A percentile compares a stretch with the other conserved stretches of the same genome.
These are phyloP conservation scores for Morbakka virulenta DNA, from an alignment of 30 jellyfish, hydroid and myxozoan species.

Conservation along the genomic window DNA sequence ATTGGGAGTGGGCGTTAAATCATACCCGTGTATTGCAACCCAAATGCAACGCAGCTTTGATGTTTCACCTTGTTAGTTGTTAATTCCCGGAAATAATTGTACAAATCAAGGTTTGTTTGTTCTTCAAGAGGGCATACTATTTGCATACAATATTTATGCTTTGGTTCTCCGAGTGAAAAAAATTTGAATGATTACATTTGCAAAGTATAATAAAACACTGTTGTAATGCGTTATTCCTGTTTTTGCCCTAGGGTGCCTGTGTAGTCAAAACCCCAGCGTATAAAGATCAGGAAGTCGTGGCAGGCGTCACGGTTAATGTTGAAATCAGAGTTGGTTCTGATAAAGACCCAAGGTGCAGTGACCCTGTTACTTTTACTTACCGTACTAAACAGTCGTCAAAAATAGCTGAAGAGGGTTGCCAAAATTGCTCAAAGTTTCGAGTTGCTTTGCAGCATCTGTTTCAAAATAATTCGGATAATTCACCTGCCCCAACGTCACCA, in stretches of 20 bases:
- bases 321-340: slow-evolving; percentile 97
- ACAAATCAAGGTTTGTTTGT: too few species aligned
- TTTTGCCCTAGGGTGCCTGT: slow-evolving; percentile 69
- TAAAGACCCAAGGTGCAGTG: slow-evolving; percentile 92
- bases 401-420: slow-evolving; percentile 38
- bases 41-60: too few species aligned
- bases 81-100: too few species aligned
- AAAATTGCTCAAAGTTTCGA: slow-evolving; percentile 61
- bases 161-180: background rate
- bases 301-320: slow-evolving; percentile 56
- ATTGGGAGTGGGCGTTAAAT: too few species aligned
- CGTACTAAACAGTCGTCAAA: slow-evolving; percentile 19
- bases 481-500: background rate
- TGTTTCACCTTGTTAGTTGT: too few species aligned
- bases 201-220: too few species aligned
- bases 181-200: background rate
- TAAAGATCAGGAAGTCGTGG: slow-evolving; percentile 30
- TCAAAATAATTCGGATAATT: slow-evolving; percentile 25
- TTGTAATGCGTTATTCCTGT: too few species aligned
- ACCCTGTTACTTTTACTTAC: slow-evolving; percentile 66
- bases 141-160: background rate
- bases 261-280: slow-evolving; percentile 82
- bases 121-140: background rate
- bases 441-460: slow-evolving; percentile 56
- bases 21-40: too few species aligned